A percentile compares a stretch with the other conserved stretches of the same genome.
Evolutionary conservation across 2,888 invertebrate species (phyloP).

Genomic region (Chloromyia formosa): DNA sequence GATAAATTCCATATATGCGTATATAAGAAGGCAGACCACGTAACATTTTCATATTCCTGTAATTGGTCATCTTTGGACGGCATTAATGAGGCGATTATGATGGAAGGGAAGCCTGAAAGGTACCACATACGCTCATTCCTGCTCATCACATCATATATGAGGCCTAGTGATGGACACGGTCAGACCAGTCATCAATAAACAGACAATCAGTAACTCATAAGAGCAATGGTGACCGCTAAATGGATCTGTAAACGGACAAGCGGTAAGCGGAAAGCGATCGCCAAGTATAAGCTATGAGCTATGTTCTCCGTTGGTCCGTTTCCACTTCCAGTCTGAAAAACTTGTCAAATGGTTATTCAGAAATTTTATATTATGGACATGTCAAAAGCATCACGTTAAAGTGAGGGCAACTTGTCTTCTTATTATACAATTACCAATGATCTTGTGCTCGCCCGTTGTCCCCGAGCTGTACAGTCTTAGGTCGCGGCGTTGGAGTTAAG

Average conservation of each 20-base stretch:
- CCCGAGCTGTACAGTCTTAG: background rate
- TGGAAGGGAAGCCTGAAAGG: slow-evolving; percentile 39
- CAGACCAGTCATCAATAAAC: slow-evolving; percentile 13
- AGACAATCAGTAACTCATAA: slow-evolving; percentile 2
- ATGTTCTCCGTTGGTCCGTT: slow-evolving; percentile 26
- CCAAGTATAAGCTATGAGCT: slow-evolving; percentile 38
- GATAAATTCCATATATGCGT: slow-evolving; percentile 15
- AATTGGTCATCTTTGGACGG: slow-evolving; percentile 42
- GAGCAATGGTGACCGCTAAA: slow-evolving; percentile 36
- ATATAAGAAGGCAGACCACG: slow-evolving; percentile 28
- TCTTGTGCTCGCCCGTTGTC: slow-evolving; percentile 18
- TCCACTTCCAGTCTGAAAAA: slow-evolving; percentile 46
- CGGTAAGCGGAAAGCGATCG: slow-evolving; percentile 32
- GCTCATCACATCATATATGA: background rate
- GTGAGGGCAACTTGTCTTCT: slow-evolving; percentile 55
- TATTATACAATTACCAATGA: slow-evolving; percentile 53
- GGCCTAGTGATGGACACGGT: background rate
- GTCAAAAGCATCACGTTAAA: slow-evolving; percentile 55
- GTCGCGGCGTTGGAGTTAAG: background rate
- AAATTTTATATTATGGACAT: slow-evolving; percentile 54
- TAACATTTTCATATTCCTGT: slow-evolving; percentile 33
- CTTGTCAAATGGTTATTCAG: slow-evolving; percentile 51
- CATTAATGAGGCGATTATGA: slow-evolving; percentile 44
- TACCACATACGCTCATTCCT: background rate
- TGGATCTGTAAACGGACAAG: slow-evolving; percentile 24